These are phyloP conservation scores for Agonum fuliginosum DNA, from an alignment of 2,888 invertebrate genomes.

Conservation along the genomic window DNA sequence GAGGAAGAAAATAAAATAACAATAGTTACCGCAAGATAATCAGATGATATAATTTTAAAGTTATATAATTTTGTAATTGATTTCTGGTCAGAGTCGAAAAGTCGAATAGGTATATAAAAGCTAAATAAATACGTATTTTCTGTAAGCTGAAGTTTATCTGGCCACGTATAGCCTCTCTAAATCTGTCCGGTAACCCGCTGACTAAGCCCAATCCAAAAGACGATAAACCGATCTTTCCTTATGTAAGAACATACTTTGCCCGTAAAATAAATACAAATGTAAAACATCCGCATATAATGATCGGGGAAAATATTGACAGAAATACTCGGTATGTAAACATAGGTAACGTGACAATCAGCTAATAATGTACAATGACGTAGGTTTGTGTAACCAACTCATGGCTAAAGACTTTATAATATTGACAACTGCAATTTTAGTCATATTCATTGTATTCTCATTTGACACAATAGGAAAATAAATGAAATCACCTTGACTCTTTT, in stretches of 20 bases:
- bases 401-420: background rate
- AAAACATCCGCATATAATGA: background rate
- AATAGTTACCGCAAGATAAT: background rate
- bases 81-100: background rate
- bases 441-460: background rate
- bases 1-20: background rate
- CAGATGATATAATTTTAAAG: background rate
- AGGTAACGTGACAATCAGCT: conserved; percentile 5
- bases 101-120: background rate
- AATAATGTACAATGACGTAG: background rate
- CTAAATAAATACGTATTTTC: background rate
- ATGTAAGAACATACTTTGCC: background rate
- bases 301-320: conserved; percentile 11
- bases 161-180: background rate
- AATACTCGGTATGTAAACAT: background rate
- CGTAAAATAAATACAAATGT: background rate
- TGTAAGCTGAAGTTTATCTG: background rate
- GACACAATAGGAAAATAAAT: conserved; percentile 13
- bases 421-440: background rate
- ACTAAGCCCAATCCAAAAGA: background rate
- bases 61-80: background rate
- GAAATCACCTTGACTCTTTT: conserved; percentile 5
- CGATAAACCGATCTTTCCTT: conserved; percentile 4
- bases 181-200: background rate
- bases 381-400: background rate